Base-by-base conservation (phyloP, 2,888 invertebrate species). In the Actias luna region DNA sequence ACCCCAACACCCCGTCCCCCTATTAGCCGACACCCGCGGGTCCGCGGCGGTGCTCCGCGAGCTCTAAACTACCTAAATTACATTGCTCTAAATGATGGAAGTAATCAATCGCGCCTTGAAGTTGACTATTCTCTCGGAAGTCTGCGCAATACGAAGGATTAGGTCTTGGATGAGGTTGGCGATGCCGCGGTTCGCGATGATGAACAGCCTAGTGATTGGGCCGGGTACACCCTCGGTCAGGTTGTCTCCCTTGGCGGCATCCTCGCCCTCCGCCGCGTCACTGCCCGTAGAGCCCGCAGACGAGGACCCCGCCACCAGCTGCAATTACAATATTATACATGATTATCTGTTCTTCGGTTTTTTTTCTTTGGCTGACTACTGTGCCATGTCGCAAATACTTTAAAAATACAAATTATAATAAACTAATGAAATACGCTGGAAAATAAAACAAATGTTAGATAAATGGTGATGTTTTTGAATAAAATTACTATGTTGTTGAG, bases 71-170 rank as follows among this genome's bases (percentile, higher is more conserved):
- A 81, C 70, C 76, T 80, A 80, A 66, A 73, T 80, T 84, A 83
- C 61, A 79, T 81, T 88, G 84, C 79, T 84, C 87, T 86, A 88
- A 73, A 77, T 97, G 90, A 97, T 95, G 76, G 97, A 96, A 80
- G 97, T 97, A 89, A 97, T 96, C 82, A 97, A 94, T 93, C 97
- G 95, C 86, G 97, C 97, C 94, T 97, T 97, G 95, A 97, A 97
- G 95, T 97, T 97, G 83, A 97, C 97, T 93, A 97, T 95, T 90
- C 96, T 95, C 92, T 97, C 97, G 85, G 97, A 97, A 84, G 97
- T 97, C 89, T 97, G 97, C 65, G 97, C 97, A 87, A 97, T 94
- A 88, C 97, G 97, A 85, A 97, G 94, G 89, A 97, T 97, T 79
- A 97, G 94, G 91, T 97, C 97, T 89, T 97, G 97, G 76, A 97